A percentile compares a stretch with the other conserved stretches of the same genome.
Conservation (phyloP, 2,113 vertebrate genomes). For the Daubentonia madagascariensis region DNA sequence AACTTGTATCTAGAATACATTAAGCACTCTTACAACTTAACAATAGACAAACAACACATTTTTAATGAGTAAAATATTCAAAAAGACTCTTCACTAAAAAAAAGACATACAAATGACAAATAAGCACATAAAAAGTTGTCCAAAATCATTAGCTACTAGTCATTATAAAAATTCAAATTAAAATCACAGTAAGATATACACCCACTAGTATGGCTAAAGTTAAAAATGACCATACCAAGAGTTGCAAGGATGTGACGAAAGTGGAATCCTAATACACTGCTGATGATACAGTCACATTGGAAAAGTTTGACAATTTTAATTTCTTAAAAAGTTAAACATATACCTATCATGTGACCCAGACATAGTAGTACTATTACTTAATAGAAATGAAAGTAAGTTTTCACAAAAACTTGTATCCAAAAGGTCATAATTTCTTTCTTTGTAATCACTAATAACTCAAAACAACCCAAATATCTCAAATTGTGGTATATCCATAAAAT, state of each 20-base stretch:
- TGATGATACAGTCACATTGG: neutral
- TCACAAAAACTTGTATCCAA: neutral
- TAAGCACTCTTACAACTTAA: neutral
- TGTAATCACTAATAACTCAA: slow-evolving; percentile 19
- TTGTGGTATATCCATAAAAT: neutral
- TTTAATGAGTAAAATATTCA: neutral
- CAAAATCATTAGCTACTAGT: neutral
- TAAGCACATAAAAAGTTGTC: neutral
- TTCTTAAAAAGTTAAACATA: neutral
- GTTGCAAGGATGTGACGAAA: neutral
- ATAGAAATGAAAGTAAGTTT: neutral
- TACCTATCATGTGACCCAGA: neutral
- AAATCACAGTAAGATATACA: neutral
- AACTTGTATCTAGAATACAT: neutral
- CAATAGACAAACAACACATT: neutral
- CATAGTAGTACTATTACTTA: neutral
- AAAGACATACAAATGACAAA: neutral
- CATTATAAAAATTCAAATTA: neutral
- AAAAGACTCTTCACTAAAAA: neutral
- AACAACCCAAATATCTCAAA: neutral
- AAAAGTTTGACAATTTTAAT: neutral
- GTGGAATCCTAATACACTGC: neutral
- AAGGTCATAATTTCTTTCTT: neutral
- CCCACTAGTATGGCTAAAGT: neutral
- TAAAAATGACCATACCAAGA: neutral